These are phyloP conservation scores for Wiebesia pumilae DNA, from an alignment of 1,140 invertebrate genomes.

Conservation along the genomic window DNA sequence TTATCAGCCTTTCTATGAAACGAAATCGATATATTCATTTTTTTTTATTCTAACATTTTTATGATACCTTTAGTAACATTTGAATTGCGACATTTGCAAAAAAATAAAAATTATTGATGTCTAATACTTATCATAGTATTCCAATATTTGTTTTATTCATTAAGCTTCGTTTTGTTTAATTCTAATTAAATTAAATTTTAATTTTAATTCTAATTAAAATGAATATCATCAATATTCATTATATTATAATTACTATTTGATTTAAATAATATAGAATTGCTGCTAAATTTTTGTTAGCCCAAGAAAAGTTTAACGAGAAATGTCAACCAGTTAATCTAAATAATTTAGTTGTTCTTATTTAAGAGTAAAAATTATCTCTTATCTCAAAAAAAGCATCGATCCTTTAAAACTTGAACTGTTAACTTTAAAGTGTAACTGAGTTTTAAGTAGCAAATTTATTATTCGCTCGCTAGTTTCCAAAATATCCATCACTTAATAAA, in stretches of 20 bases:
- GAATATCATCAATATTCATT: neutral
- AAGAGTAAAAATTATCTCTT: neutral
- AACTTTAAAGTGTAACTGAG: neutral
- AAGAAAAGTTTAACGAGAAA: neutral
- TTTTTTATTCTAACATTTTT: too few species aligned
- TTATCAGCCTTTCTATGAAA: too few species aligned
- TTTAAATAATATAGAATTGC: neutral
- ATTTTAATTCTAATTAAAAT: neutral
- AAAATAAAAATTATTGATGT: neutral
- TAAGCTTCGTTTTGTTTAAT: neutral
- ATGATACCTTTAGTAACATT: too few species aligned
- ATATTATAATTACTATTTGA: neutral
- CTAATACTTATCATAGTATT: neutral
- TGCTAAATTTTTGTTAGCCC: neutral
- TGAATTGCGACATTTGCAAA: neutral
- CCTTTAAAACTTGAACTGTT: neutral
- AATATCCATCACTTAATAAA: neutral
- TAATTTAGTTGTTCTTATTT: neutral
- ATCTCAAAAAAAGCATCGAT: neutral
- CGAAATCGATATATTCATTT: too few species aligned
- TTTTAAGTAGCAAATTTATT: neutral
- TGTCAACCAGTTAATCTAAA: neutral
- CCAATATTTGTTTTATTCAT: neutral
- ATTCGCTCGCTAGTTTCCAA: neutral
- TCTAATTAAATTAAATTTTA: neutral